These are phyloP conservation scores for Uria aalge DNA, from an alignment of 2,113 vertebrate genomes.

Conservation along the genomic window DNA sequence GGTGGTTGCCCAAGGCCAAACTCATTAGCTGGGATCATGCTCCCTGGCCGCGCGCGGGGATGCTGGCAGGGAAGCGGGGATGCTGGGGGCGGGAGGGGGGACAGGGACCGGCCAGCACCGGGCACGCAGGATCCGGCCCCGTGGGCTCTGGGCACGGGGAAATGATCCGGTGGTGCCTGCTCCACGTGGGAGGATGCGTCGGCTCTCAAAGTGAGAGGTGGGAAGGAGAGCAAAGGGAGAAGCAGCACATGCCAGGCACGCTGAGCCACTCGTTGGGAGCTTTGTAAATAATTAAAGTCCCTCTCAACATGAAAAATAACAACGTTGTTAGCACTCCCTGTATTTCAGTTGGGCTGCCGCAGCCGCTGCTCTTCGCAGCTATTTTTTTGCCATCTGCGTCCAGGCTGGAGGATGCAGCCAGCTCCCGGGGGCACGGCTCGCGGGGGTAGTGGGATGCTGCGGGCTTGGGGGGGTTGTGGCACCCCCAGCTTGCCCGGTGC, in stretches of 20 bases:
- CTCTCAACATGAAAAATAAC: neutral
- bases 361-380: neutral
- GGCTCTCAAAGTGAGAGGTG: accelerated
- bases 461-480: neutral
- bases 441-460: neutral
- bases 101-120: accelerated
- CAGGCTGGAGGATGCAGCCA: neutral
- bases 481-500: neutral
- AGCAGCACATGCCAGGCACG: neutral
- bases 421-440: accelerated
- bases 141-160: accelerated
- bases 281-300: neutral
- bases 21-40: neutral
- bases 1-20: neutral
- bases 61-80: neutral
- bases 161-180: accelerated
- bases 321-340: neutral
- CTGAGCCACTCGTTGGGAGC: neutral
- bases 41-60: neutral
- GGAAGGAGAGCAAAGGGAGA: neutral
- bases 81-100: neutral
- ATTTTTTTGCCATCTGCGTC: neutral
- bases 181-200: accelerated
- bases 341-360: neutral
- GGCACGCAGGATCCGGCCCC: accelerated